phyloP scores from a whole-genome alignment of 2,888 invertebrate genomes.

The Leucophenga montana region DNA sequence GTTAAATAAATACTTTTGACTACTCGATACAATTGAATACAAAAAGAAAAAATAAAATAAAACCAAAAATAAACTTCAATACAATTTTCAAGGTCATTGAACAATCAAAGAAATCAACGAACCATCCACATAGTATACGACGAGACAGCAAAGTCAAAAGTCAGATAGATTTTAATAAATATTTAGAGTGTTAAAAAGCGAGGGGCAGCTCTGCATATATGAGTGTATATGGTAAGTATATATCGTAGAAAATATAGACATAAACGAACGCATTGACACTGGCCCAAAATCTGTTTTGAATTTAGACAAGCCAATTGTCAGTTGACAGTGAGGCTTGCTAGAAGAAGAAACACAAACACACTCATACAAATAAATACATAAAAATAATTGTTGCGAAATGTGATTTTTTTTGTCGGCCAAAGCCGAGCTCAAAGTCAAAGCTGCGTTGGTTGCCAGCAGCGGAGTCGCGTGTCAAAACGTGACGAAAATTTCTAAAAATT shows the following conservation, averaged over 20 bases:
- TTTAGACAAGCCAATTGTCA: constrained; percentile 45
- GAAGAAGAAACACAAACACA: constrained; percentile 26
- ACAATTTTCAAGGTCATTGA: constrained; percentile 54
- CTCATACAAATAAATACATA: constrained; percentile 24
- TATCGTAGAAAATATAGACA: not conserved
- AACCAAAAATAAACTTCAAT: constrained; percentile 36
- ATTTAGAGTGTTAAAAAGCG: constrained; percentile 59
- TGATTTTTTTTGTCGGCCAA: constrained; percentile 19
- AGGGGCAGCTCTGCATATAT: not conserved
- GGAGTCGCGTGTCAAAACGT: constrained; percentile 47
- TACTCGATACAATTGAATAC: constrained; percentile 57
- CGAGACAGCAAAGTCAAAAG: constrained; percentile 5
- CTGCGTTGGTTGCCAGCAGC: not conserved
- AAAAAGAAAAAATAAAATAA: constrained; percentile 51
- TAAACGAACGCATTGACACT: constrained; percentile 51
- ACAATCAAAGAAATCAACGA: constrained; percentile 33
- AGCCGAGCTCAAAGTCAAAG: constrained; percentile 15
- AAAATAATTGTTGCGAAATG: constrained; percentile 61
- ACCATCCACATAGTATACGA: not conserved
- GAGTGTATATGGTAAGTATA: too few species aligned
- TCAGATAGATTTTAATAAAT: constrained; percentile 58
- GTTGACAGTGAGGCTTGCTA: not conserved
- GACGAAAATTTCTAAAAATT: constrained; percentile 48
- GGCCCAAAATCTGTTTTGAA: constrained; percentile 54
- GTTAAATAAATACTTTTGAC: constrained; percentile 22